phyloP scores from a whole-genome alignment of 2,113 vertebrate genomes.

The Gulo gulo region DNA sequence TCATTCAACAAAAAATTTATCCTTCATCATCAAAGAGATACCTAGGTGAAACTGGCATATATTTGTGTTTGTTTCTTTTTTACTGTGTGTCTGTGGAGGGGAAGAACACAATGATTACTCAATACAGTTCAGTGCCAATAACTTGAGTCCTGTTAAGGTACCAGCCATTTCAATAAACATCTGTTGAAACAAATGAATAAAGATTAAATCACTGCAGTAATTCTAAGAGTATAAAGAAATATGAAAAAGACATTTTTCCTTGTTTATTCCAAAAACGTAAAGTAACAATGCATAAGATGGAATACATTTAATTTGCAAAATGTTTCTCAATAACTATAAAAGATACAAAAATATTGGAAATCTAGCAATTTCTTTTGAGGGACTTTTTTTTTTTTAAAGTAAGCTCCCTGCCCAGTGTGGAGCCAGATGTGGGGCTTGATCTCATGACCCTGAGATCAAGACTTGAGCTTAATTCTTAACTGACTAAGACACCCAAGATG shows the following conservation, averaged over 20 bases:
- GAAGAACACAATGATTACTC: not conserved
- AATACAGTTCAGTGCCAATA: not conserved
- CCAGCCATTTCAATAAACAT: not conserved
- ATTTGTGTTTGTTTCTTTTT: not conserved
- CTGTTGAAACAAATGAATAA: not conserved
- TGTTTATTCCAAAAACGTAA: constrained; percentile 14
- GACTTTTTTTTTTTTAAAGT: not conserved
- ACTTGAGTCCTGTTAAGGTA: not conserved
- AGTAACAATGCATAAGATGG: not conserved
- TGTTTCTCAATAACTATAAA: not conserved
- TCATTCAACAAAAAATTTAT: not conserved
- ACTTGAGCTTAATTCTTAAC: not conserved
- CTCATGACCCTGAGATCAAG: not conserved
- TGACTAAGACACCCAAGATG: not conserved
- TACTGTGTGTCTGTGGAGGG: not conserved
- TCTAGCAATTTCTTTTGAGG: not conserved
- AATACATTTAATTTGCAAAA: not conserved
- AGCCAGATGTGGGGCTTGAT: not conserved
- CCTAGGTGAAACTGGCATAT: not conserved
- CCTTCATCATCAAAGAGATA: not conserved
- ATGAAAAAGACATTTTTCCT: not conserved
- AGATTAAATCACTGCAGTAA: not conserved
- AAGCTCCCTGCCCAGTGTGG: not conserved
- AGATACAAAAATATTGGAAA: constrained; percentile 6
- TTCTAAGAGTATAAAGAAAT: not conserved